Evolutionary conservation across 2,888 invertebrate genomes (phyloP).

Genomic region (Blomia tropicalis): DNA sequence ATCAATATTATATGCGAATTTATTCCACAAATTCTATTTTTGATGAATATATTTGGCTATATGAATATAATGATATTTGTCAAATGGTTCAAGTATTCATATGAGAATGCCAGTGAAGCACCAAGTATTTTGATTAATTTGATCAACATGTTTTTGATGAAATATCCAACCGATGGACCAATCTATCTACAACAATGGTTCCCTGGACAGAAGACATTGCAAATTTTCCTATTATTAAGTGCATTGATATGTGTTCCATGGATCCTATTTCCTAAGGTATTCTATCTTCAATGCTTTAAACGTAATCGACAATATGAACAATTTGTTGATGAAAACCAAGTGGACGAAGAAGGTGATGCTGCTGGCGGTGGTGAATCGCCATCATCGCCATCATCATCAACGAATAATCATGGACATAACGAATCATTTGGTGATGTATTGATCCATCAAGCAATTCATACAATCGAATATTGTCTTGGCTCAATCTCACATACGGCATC

Average conservation of each 20-base stretch:
- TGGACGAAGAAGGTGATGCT: too few relatives aligned
- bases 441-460: conserved; percentile 89
- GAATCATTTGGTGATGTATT: conserved; percentile 67
- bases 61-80: conserved; percentile 83
- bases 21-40: conserved; percentile 82
- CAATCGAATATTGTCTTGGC: conserved; percentile 93
- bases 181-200: conserved; percentile 27
- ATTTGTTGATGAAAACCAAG: too few relatives aligned
- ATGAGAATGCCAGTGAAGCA: conserved; percentile 47
- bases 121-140: conserved; percentile 92
- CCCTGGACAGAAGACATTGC: conserved; percentile 48
- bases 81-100: conserved; percentile 73
- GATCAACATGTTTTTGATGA: conserved; percentile 95
- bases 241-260: conserved; percentile 76
- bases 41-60: conserved; percentile 80
- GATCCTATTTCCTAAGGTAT: conserved; percentile 82
- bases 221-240: conserved; percentile 58
- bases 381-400: background rate
- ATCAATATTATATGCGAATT: conserved; percentile 77
- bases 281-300: conserved; percentile 22
- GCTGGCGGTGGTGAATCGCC: background rate
- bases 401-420: conserved; percentile 45
- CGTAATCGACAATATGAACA: background rate
- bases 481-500: conserved; percentile 97
- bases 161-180: conserved; percentile 36